phyloP scores from a whole-genome alignment of 2,113 vertebrate genomes.

The Larimichthys crocea region DNA sequence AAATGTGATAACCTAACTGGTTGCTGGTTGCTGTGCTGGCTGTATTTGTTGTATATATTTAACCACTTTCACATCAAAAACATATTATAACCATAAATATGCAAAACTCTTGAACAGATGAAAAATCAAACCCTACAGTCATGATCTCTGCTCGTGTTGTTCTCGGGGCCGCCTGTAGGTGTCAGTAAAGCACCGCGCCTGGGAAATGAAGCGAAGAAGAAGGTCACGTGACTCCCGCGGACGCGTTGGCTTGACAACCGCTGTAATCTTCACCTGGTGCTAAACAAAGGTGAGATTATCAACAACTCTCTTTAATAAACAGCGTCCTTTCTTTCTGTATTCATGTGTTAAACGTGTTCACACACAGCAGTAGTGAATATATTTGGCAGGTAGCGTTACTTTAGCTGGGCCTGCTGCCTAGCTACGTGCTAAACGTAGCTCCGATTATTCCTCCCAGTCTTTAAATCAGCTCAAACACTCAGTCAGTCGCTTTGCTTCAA shows the following conservation, averaged over 20 bases:
- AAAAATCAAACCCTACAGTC: neutral
- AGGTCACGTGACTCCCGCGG: constrained; percentile 44
- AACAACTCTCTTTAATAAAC: neutral
- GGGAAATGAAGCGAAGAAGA: constrained; percentile 28
- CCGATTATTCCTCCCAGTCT: neutral
- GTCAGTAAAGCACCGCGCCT: constrained; percentile 19
- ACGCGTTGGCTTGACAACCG: constrained; percentile 73
- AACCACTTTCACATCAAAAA: neutral
- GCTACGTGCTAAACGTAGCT: neutral
- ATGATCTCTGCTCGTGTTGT: neutral
- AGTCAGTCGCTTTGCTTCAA: neutral
- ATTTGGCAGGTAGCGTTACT: neutral
- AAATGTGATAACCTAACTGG: neutral
- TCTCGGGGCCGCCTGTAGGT: constrained; percentile 17
- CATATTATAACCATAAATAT: neutral
- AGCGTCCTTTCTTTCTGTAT: too few species aligned
- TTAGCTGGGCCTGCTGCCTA: neutral
- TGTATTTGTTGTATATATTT: neutral
- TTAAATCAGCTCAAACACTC: neutral
- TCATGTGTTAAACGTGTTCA: neutral
- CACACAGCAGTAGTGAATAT: neutral
- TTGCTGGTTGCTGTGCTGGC: neutral
- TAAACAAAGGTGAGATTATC: constrained; percentile 52
- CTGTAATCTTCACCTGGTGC: constrained; percentile 40
- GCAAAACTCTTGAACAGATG: neutral